These are phyloP conservation scores for Cryptus armator DNA, from an alignment of 2,888 invertebrate genomes.

Conservation along the genomic window DNA sequence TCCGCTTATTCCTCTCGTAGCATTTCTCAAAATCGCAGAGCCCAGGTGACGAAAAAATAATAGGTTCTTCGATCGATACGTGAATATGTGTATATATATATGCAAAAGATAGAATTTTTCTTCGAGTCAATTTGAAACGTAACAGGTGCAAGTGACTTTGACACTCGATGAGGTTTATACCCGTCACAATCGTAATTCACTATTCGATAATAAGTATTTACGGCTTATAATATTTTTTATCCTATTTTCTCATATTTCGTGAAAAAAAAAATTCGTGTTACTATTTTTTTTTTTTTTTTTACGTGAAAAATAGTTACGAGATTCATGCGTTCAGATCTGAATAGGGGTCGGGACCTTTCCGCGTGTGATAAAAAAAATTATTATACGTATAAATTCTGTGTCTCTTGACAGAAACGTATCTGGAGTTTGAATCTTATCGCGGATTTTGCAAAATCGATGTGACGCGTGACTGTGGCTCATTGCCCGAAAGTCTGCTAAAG, in stretches of 20 bases:
- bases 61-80: background rate
- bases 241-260: background rate
- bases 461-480: conserved; percentile 11
- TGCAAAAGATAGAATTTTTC: background rate
- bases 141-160: conserved; percentile 3
- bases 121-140: conserved; percentile 5
- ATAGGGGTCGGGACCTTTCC: background rate
- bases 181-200: background rate
- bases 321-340: background rate
- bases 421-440: background rate
- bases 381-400: background rate
- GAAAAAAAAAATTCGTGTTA: background rate
- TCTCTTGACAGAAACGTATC: background rate
- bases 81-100: background rate
- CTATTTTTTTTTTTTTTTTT: background rate
- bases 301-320: background rate
- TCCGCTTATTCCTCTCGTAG: background rate
- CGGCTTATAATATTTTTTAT: background rate
- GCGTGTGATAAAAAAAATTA: background rate
- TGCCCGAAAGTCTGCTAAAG: conserved; percentile 15
- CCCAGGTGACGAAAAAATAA: background rate
- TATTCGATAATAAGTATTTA: background rate
- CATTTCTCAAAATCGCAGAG: background rate
- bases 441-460: conserved; percentile 22
- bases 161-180: background rate